Evolutionary conservation across 2,888 invertebrate genomes (phyloP).

Genomic region (Apamea sordens): DNA sequence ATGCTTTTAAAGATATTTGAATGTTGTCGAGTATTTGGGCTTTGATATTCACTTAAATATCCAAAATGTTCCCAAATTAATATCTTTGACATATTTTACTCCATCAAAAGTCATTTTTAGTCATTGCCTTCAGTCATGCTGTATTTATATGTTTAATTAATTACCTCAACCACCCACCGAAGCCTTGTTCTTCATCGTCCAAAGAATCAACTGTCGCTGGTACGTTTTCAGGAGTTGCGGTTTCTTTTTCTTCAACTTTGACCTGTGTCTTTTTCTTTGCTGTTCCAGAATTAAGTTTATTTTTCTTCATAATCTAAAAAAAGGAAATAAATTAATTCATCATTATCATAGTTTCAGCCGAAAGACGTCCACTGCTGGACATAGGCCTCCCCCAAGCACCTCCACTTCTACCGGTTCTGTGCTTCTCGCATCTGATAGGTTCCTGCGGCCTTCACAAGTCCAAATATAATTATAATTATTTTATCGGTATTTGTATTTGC

Average conservation of each 20-base stretch:
- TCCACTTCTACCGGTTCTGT: too few species aligned
- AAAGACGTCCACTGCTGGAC: too few species aligned
- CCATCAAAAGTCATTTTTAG: background rate
- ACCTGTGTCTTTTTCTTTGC: constrained; percentile 70
- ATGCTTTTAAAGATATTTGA: constrained; percentile 13
- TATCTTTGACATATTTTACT: background rate
- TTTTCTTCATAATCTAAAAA: constrained; percentile 84
- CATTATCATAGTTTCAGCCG: too few species aligned
- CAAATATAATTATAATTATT: background rate
- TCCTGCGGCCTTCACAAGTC: too few species aligned
- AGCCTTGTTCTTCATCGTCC: constrained; percentile 86
- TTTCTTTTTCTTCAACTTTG: constrained; percentile 69
- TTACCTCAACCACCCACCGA: constrained; percentile 87
- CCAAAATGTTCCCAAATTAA: background rate
- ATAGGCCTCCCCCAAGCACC: too few species aligned
- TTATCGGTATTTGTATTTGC: background rate
- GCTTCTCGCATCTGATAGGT: too few species aligned
- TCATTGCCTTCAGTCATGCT: background rate
- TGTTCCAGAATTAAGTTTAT: constrained; percentile 72
- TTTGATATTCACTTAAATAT: background rate
- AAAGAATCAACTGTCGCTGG: constrained; percentile 71
- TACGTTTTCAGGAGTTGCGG: constrained; percentile 64
- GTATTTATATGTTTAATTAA: background rate
- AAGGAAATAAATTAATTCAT: background rate
- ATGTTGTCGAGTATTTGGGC: background rate